Evolutionary conservation across 2,888 invertebrate genomes (phyloP), one percentile per base, ranked within the genome.

Genomic region (Macroteleia sp.): DNA sequence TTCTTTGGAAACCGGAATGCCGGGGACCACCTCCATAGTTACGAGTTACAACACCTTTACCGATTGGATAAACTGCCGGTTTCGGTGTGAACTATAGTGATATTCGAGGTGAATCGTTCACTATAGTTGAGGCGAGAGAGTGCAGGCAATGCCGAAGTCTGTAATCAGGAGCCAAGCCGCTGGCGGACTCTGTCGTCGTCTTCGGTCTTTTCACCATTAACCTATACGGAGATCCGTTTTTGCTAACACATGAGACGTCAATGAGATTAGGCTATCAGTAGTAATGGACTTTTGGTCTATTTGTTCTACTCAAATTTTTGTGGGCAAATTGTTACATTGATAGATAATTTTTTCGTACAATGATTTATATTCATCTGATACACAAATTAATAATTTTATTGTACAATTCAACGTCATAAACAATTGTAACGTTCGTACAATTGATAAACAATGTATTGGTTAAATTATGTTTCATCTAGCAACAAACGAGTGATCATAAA

Each of bases 111-210:
- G 71, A 76, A 77, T 79, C 75, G 77, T 39, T 71, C 70, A 56
- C 86, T 85, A 88, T 86, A 85, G 84, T 83, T 81, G 87, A 89
- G 90, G 88, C 87, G 89, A 90, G 90, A 90, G 90, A 90, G 89
- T 89, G 86, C 89, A 87, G 88, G 85, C 85, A 89, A 87, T 87
- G 83, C 82, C 87, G 89, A 85, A 88, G 87, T 90, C 91, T 91
- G 90, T 91, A 91, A 91, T 91, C 91, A 91, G 90, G 87, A 81
- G 81, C 56, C 78, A 30, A 79, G 81, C 81, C 81, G 81, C 80
- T 81, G 78, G 80, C 78, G 46, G 73, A 61, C 57, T 64, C 82
- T 76, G 81, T 79, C 80, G 66, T 75, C 82, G 83, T 86, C 86
- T 86, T 83, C 75, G 81, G 83, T 87, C 88, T 88, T 83, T 83